Base-by-base conservation (phyloP, 1,140 invertebrate genomes). In the Saccostrea echinata region DNA sequence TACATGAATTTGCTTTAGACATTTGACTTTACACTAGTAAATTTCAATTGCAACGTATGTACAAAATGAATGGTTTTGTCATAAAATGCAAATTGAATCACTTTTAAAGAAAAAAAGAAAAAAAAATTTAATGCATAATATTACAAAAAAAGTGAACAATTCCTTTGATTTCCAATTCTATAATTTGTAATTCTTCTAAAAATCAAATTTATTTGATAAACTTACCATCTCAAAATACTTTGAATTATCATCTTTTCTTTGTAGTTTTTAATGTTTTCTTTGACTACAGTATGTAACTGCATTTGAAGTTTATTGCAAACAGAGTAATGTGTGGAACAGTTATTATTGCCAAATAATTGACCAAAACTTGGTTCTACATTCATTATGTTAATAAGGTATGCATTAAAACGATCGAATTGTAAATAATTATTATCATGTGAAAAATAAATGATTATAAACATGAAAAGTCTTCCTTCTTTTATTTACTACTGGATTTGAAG, bases 341-440 rank as follows among this genome's bases (percentile, higher is more conserved):
- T 35, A 76, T 71, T 71, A 71, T 76, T 76, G 68, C 68, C 68
- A 76, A 76, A 76, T 76, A 33, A 30, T 27, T 76, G 68, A 76
- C 68, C 27, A 30, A 76, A 12, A 76, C 12, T 30, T 16, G 27
- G 27, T 76, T 76, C 68, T 76, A 30, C 68, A 30, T 68, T 68
- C 27, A 68, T 76, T 30, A 76, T 76, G 27, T 30, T 27, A 24
- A 64, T 64, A 64, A 12, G 13, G 68, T 76, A 76, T 76, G 68
- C 68, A 76, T 76, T 76, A 30, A 33, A 33, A 13, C 13, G 68
- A 76, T 76, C 43, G 43, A 43, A 43, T 76, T 76, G 68, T 76
- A 76, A 76, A 76, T 76, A 76, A 76, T 76, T 76, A 76, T 76
- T 76, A 76, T 76, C 68, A 76, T 76, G 68, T 76, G 68, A 76